A percentile compares a stretch with the other conserved stretches of the same genome.
These are phyloP conservation scores for Netelia virgata DNA, from an alignment of 2,888 invertebrate species.

Conservation along the genomic window DNA sequence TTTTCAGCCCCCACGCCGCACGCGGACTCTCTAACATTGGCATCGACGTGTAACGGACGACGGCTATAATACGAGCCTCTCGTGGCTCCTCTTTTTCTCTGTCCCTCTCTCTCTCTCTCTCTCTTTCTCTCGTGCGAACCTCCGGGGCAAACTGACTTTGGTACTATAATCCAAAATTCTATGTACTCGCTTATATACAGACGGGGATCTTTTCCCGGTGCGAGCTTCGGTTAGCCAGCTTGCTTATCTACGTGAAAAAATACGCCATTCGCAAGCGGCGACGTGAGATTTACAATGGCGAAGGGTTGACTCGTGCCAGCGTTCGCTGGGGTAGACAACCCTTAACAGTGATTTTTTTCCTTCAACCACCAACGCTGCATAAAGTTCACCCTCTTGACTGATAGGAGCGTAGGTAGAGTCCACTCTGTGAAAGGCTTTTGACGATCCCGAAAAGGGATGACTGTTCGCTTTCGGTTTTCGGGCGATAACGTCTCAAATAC, in stretches of 20 bases:
- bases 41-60: conserved; percentile 75
- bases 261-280: neutral
- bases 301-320: neutral
- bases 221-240: neutral
- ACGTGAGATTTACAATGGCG: neutral
- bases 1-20: neutral
- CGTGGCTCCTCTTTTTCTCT: conserved; percentile 3
- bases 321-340: neutral
- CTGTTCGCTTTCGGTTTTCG: neutral
- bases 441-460: neutral
- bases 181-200: neutral
- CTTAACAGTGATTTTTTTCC: neutral
- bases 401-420: neutral
- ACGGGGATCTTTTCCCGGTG: neutral
- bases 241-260: conserved; percentile 24
- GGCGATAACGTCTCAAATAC: neutral
- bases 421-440: neutral
- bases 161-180: conserved; percentile 1
- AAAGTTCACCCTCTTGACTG: neutral
- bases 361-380: neutral
- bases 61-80: conserved; percentile 49
- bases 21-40: conserved; percentile 46
- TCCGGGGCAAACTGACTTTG: neutral
- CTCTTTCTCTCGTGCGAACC: conserved; percentile 23
- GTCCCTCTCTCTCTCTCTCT: conserved; percentile 8